Conservation (phyloP, 2,113 vertebrate species). For the Hipposideros armiger region DNA sequence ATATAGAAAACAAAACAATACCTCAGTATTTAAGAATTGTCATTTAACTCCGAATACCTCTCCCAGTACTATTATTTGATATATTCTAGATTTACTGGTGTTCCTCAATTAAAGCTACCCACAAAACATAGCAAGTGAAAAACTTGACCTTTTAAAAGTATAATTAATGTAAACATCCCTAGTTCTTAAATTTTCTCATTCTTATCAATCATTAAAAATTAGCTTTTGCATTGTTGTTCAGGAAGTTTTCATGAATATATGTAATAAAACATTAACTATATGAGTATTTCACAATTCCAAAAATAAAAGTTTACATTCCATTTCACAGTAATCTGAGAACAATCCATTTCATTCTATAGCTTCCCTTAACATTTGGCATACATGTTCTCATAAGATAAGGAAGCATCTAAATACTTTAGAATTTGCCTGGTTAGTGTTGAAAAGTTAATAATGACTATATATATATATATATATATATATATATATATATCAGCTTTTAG, state of each 20-base stretch:
- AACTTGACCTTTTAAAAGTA: not conserved
- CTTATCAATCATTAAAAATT: not conserved
- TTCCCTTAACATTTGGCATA: not conserved
- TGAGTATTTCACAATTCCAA: not conserved
- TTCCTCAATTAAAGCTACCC: not conserved
- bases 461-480: conserved; percentile 65
- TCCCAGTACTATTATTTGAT: not conserved
- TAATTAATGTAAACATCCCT: not conserved
- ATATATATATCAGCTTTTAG: conserved; percentile 77
- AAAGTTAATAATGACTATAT: conserved; percentile 67
- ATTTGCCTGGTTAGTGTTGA: conserved; percentile 60
- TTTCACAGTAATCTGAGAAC: not conserved
- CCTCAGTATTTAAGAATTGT: not conserved
- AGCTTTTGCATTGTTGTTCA: not conserved
- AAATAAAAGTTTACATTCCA: not conserved
- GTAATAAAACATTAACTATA: not conserved
- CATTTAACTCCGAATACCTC: not conserved
- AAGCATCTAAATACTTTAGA: conserved; percentile 64
- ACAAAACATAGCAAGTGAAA: not conserved
- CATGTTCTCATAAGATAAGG: conserved; percentile 1
- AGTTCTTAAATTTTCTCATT: not conserved
- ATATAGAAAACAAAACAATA: not conserved
- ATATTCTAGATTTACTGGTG: not conserved
- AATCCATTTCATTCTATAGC: not conserved
- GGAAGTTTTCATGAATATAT: not conserved